Percentiles rank a stretch among this genome's conserved stretches.
Conservation (phyloP, 53 echinoderm and acorn worm species). For the Temnopleurus reevesii region DNA sequence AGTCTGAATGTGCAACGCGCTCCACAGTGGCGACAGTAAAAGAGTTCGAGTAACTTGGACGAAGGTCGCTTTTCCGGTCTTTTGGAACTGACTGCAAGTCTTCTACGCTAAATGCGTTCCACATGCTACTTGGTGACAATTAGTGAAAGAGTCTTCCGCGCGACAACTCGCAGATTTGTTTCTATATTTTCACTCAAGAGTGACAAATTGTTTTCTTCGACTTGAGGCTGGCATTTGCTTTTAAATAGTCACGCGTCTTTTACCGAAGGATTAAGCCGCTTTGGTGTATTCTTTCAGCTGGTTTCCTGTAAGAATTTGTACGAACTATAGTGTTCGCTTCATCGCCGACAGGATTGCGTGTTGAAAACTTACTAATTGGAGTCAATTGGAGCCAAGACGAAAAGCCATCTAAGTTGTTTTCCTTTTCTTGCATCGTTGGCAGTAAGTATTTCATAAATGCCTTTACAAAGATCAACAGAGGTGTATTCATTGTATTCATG, state of each 20-base stretch:
- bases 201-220: background rate
- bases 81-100: background rate
- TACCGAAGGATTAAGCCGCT: background rate
- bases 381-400: background rate
- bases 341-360: background rate
- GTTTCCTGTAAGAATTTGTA: background rate
- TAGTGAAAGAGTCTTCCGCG: background rate
- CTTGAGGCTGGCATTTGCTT: conserved; percentile 7
- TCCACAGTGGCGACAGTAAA: conserved; percentile 2
- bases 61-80: conserved; percentile 8
- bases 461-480: too few relatives aligned
- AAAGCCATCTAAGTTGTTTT: background rate
- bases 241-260: conserved; percentile 31
- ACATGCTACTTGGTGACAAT: background rate
- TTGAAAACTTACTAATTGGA: background rate
- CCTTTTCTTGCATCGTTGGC: background rate
- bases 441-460: background rate
- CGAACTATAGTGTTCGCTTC: background rate
- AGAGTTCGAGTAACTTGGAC: background rate
- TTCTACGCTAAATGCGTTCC: background rate
- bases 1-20: background rate
- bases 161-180: background rate
- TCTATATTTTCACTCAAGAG: background rate
- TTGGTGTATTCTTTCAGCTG: background rate
- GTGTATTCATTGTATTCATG: too few relatives aligned